These are phyloP conservation scores for Neelides folsomi DNA, from an alignment of 2,888 invertebrate genomes.

Conservation along the genomic window DNA sequence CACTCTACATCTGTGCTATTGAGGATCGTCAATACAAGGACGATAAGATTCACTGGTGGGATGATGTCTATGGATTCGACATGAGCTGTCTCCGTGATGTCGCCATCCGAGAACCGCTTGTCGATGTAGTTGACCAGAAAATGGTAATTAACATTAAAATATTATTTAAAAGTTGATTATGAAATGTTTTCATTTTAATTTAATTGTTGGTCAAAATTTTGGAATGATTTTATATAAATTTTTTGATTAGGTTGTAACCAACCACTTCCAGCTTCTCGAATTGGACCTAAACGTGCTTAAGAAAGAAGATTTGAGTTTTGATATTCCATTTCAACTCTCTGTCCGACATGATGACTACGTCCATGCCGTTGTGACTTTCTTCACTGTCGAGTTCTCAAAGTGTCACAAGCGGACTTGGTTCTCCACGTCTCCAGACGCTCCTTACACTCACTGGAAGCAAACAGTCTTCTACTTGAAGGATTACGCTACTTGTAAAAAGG, in stretches of 20 bases:
- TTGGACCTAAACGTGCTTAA: constrained; percentile 97
- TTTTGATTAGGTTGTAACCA: constrained; percentile 65
- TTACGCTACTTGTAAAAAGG: constrained; percentile 87
- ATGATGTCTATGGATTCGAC: constrained; percentile 98
- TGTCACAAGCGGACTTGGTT: constrained; percentile 97
- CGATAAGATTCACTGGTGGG: constrained; percentile 99
- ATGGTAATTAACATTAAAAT: constrained; percentile 46
- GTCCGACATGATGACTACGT: constrained; percentile 81
- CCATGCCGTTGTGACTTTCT: constrained; percentile 96
- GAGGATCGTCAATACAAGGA: constrained; percentile 99
- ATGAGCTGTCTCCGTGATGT: constrained; percentile 98
- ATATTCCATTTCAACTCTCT: constrained; percentile 68
- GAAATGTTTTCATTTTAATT: too few species aligned
- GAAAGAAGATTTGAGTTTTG: constrained; percentile 83
- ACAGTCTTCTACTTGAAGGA: constrained; percentile 97
- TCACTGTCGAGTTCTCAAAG: constrained; percentile 98
- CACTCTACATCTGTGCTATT: constrained; percentile 82
- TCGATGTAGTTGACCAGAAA: constrained; percentile 96
- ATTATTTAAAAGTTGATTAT: neutral
- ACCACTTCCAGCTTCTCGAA: constrained; percentile 87
- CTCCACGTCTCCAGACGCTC: constrained; percentile 93
- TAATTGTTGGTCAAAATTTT: too few species aligned
- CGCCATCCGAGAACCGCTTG: constrained; percentile 94
- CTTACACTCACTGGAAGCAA: constrained; percentile 99
- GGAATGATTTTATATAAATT: too few species aligned